Evolutionary conservation across 2,113 vertebrate species (phyloP).

Genomic region (Sitta europaea): DNA sequence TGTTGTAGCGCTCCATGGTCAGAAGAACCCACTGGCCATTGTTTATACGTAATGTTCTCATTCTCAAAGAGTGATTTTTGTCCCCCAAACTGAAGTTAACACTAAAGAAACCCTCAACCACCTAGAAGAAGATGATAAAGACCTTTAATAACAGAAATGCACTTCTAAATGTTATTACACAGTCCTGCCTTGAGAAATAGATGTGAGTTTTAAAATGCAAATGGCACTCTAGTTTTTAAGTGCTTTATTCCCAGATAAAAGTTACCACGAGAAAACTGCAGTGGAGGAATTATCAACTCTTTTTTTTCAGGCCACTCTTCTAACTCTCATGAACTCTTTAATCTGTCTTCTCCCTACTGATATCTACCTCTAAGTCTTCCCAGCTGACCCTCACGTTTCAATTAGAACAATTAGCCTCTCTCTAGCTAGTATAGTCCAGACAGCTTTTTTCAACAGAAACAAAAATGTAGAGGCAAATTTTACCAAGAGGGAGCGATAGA

Average conservation of each 20-base stretch:
- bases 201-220: not conserved
- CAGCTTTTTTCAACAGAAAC: not conserved
- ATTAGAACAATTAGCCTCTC: not conserved
- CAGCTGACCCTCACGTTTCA: not conserved
- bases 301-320: not conserved
- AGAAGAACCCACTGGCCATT: slow-evolving; percentile 83
- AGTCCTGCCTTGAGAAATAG: not conserved
- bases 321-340: not conserved
- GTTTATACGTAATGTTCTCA: slow-evolving; percentile 76
- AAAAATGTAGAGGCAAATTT: not conserved
- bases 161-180: not conserved
- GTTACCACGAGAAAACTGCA: not conserved
- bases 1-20: slow-evolving; percentile 79
- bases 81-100: slow-evolving; percentile 78
- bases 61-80: slow-evolving; percentile 64
- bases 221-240: not conserved
- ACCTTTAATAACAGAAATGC: not conserved
- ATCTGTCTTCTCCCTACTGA: not conserved
- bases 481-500: not conserved
- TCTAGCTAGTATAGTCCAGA: not conserved
- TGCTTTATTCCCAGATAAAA: not conserved
- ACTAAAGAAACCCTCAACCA: slow-evolving; percentile 75
- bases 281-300: not conserved
- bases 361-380: not conserved
- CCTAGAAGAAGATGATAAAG: slow-evolving; percentile 58